Evolutionary conservation across 2,888 invertebrate species (phyloP), one percentile per base, ranked within the genome.

Genomic region (Eulithis testata): DNA sequence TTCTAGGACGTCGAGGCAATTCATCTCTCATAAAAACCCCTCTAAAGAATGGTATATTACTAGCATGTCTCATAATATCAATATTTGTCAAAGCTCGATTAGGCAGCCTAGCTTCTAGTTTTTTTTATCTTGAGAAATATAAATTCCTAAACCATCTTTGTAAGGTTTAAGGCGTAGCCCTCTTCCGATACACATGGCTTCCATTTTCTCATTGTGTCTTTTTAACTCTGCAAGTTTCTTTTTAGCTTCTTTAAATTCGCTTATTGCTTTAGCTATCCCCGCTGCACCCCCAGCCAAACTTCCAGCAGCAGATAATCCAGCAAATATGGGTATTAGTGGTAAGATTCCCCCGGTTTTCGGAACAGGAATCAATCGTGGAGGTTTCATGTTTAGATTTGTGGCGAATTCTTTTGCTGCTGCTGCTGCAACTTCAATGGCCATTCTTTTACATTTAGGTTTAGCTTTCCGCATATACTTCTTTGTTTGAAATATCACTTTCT

Each of bases 11-110:
- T 50, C 54, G 54, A 11, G 54, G 59, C n/a, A 64, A 44, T 5
- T 47, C 11, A 36, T 64, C 63, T 66, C 59, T 63, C 66, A 66
- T 66, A 44, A 45, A 62, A 0, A 62, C 66, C 8, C 66, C 66
- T 45, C 66, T 43, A 52, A 66, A 66, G 49, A 59, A 43, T 5
- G 66, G 62, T 4, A 56, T 47, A 52, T 36, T n/a, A 2, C 11
- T 11, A 0, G 50, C 3, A 14, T 55, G 44, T 9, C 55, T 51
- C 1, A 45, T 11, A 2, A 66, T 55, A 62, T 59, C 59, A 7
- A 62, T 31, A 37, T 58, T 50, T 11, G 61, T 62, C 0, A 62
- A 37, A n/a, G 36, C 14, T 12, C 45, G 47, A 43, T 60, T 62
- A 47, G 61, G 59, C 43, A 59, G 51, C 59, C 31, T 9, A 8